Base-by-base conservation (phyloP, 2,113 vertebrate species). In the Tiliqua scincoides region DNA sequence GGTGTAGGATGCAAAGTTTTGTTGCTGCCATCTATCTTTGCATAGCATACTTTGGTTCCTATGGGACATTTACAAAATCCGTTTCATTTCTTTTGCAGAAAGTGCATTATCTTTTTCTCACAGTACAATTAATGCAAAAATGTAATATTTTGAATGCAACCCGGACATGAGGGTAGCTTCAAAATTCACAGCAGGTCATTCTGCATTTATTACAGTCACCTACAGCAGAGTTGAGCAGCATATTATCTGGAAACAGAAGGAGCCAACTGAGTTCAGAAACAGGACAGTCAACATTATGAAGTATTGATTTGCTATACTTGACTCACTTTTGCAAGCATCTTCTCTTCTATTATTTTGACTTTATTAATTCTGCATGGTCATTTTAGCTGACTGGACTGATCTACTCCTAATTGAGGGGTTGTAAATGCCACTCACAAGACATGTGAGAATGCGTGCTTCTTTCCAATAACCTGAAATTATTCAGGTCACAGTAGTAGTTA, bases 301-400 rank as follows among this genome's bases (percentile, higher is more conserved):
- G n/a, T 85, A 6, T 79, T 76, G 84, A 90, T 83, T 85, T 14
- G 40, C 48, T 88, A 73, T 25, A 62, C 77, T 9, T 15, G 11
- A 82, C 1, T 74, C 48, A 77, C 86, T 94, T 93, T 92, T 87
- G 0, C 72, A 61, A 77, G n/a, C 83, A n/a, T 85, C 43, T 15
- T 32, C 7, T 73, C n/a, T 72, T 54, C 37, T 73, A 84, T 84
- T 84, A 84, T 88, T 89, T 85, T 65, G 73, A 76, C 71, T 76
- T 76, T 37, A 71, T 88, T 12, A 86, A 35, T 88, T 91, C 35
- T 91, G 62, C n/a, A 27, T 62, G 37, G 78, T 68, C 27, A 23
- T 85, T 87, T 93, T 91, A 84, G 35, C 79, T 87, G 57, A 77
- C 85, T 82, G 37, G n/a, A 9, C 32, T 87, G 78, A 78, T 91